Percentiles rank a stretch among this genome's conserved stretches.
These are phyloP conservation scores for Lophotis ruficrista DNA, from an alignment of 2,113 vertebrate genomes.

Conservation along the genomic window DNA sequence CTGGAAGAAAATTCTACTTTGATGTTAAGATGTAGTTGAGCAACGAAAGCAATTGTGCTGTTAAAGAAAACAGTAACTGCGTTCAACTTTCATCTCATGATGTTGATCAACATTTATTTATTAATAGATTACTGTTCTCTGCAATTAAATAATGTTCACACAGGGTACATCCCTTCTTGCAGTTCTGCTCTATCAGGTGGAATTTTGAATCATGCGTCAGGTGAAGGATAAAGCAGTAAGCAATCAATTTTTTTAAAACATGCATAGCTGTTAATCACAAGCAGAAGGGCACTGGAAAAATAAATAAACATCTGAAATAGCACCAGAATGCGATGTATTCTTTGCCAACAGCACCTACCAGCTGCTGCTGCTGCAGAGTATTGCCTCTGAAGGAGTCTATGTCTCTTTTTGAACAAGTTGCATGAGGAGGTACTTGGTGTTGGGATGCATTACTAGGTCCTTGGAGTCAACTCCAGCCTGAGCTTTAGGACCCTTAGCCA, in stretches of 20 bases:
- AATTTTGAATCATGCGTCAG: constrained; percentile 11
- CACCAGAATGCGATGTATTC: background rate
- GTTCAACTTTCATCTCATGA: background rate
- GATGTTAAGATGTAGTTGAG: background rate
- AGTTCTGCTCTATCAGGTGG: background rate
- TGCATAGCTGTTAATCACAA: background rate
- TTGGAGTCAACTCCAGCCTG: background rate
- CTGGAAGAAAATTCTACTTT: background rate
- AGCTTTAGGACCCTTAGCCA: background rate
- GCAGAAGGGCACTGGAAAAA: background rate
- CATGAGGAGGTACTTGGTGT: background rate
- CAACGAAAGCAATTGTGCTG: background rate
- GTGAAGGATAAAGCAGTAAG: constrained; percentile 43
- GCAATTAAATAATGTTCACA: background rate
- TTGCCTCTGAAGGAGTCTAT: background rate
- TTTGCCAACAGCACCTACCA: background rate
- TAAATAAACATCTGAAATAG: background rate
- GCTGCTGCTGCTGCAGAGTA: background rate
- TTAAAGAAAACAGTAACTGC: background rate
- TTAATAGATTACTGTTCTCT: background rate
- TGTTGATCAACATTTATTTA: background rate
- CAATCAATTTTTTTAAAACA: background rate
- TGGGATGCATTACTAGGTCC: background rate
- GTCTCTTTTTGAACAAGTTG: background rate
- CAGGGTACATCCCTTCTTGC: background rate